phyloP scores from a whole-genome alignment of 2,113 vertebrate genomes.

The Sphyrna mokarran region DNA sequence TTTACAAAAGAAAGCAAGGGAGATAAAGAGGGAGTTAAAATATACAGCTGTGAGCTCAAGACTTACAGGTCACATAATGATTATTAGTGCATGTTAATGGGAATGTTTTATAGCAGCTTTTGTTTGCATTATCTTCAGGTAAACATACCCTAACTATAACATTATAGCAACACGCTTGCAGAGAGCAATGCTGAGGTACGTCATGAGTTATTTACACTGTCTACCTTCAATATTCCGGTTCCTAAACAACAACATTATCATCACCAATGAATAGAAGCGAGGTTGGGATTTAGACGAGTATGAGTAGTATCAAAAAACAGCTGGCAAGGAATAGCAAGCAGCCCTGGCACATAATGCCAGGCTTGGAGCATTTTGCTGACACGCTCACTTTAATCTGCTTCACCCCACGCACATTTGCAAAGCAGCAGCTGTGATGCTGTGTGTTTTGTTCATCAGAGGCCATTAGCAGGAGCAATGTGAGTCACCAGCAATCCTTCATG shows the following conservation, averaged over 20 bases:
- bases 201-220: slow-evolving; percentile 11
- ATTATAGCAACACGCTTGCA: neutral
- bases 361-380: slow-evolving; percentile 35
- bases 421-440: slow-evolving; percentile 30
- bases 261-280: neutral
- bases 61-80: neutral
- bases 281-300: neutral
- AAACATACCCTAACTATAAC: neutral
- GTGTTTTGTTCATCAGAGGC: slow-evolving; percentile 33
- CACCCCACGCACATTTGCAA: slow-evolving; percentile 35
- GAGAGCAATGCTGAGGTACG: neutral
- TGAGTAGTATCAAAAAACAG: neutral
- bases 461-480: slow-evolving; percentile 32
- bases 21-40: neutral
- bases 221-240: neutral
- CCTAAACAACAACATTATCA: neutral
- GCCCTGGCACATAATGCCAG: neutral
- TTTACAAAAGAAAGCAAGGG: neutral
- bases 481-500: slow-evolving; percentile 33
- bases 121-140: slow-evolving; percentile 22
- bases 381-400: slow-evolving; percentile 25
- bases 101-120: neutral
- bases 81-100: slow-evolving; percentile 13
- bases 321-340: slow-evolving; percentile 24
- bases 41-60: neutral